Evolutionary conservation across 2,888 invertebrate genomes (phyloP).

Genomic region (Seira ritae): DNA sequence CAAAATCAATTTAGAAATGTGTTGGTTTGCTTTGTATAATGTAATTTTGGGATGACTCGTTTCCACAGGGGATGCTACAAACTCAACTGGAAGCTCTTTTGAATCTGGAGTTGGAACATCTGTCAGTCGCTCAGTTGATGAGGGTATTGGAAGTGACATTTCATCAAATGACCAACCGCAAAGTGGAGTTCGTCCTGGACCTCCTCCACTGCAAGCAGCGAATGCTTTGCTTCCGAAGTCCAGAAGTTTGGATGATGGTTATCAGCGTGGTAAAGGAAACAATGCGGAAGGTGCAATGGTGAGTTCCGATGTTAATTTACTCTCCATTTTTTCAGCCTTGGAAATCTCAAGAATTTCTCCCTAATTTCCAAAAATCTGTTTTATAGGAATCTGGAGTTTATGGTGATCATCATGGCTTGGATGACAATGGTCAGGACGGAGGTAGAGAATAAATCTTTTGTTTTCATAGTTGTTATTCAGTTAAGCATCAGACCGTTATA

Average conservation of each 20-base stretch:
- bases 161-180: slow-evolving; percentile 59
- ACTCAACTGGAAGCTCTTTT: slow-evolving; percentile 67
- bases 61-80: slow-evolving; percentile 51
- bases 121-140: slow-evolving; percentile 72
- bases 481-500: too few species aligned
- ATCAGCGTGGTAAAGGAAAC: slow-evolving; percentile 51
- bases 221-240: slow-evolving; percentile 69
- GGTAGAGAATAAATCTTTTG: slow-evolving; percentile 33
- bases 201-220: slow-evolving; percentile 69
- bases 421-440: slow-evolving; percentile 60
- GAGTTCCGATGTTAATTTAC: background rate
- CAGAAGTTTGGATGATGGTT: slow-evolving; percentile 71
- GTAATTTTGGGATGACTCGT: background rate
- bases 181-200: slow-evolving; percentile 64
- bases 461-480: too few species aligned
- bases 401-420: slow-evolving; percentile 44
- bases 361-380: background rate
- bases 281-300: slow-evolving; percentile 56
- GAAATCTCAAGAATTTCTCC: background rate
- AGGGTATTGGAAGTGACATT: slow-evolving; percentile 65
- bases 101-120: slow-evolving; percentile 73
- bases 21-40: slow-evolving; percentile 14
- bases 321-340: background rate
- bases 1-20: background rate
- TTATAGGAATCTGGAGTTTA: slow-evolving; percentile 37